These are phyloP conservation scores for Caranx ignobilis DNA, from an alignment of 2,113 vertebrate genomes.

Conservation along the genomic window DNA sequence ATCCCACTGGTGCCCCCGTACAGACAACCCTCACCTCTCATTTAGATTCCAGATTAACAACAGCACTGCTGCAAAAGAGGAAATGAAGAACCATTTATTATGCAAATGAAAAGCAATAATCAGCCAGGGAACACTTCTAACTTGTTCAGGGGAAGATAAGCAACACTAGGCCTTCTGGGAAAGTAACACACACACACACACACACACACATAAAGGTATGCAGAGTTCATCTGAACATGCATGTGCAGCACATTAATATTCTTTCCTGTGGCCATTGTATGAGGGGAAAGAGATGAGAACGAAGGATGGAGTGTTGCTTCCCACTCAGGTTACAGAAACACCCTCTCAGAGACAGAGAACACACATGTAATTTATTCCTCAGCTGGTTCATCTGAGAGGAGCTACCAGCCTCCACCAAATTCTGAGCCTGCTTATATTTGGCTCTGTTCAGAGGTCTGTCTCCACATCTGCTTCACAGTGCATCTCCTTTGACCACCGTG, in stretches of 20 bases:
- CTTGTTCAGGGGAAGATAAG: constrained; percentile 22
- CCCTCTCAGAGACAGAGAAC: background rate
- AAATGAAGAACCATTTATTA: constrained; percentile 48
- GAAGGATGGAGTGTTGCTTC: constrained; percentile 1
- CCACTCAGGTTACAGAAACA: background rate
- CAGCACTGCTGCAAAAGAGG: constrained; percentile 12
- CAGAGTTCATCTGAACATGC: background rate
- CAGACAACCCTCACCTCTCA: constrained; percentile 17
- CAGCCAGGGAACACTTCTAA: constrained; percentile 15
- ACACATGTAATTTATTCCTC: background rate
- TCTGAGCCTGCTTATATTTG: no score
- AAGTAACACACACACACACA: background rate
- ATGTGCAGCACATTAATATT: constrained; percentile 27
- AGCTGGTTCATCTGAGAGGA: background rate
- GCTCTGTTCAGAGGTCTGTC: no score
- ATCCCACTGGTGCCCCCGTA: constrained; percentile 1
- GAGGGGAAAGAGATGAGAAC: background rate
- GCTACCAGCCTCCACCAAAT: no score
- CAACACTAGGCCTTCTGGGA: background rate
- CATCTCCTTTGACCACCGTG: no score
- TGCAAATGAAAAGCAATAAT: constrained; percentile 42
- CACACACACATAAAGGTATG: background rate
- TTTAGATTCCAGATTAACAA: constrained; percentile 42
- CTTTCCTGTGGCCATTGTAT: constrained; percentile 1
- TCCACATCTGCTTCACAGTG: no score